Base-by-base conservation (phyloP, 2,888 invertebrate species). In the Gnatocerus cornutus region DNA sequence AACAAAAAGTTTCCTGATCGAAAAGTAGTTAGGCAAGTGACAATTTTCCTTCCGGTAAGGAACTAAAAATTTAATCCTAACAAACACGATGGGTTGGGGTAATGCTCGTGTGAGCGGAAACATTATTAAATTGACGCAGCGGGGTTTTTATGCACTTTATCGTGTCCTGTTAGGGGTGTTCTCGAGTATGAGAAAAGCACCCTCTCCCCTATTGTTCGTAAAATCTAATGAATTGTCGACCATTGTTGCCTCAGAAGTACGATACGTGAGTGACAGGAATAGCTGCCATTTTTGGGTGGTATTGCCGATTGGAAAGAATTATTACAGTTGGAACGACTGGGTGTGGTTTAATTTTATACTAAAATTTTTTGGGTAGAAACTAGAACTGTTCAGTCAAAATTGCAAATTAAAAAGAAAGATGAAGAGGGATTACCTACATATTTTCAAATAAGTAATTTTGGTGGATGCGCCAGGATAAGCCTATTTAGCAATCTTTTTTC, bases 41-140 rank as follows among this genome's bases (percentile, higher is more conserved):
- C 74, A 69, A 72, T 72, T 73, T 68, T 59, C 73, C 69, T 73
- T 74, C 73, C 74, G 74, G 74, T 74, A 72, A 74, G 70, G 68
- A 73, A 69, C 74, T 74, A 62, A 74, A 75, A 76, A 76, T 78
- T 79, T 78, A 80, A 81, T 80, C 77, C 78, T 68, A 74, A 73
- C 75, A 79, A 79, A 77, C 75, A 76, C 50, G 41, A 41, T 56
- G 65, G 70, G 74, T 68, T 53, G 72, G 71, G 63, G 74, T 75
- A 77, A 77, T 78, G 78, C 76, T 75, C 75, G 78, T 79, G 80
- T 75, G 78, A 79, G 76, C 76, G 78, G 77, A 80, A 80, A 80
- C 83, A 81, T 81, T 83, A 83, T 83, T 82, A 82, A 83, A 83
- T 83, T 80, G 83, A 80, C 82, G 82, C 82, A 76, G 76, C 76